phyloP scores from a whole-genome alignment of 2,888 invertebrate genomes.

The Lasioglossum villosulum region DNA sequence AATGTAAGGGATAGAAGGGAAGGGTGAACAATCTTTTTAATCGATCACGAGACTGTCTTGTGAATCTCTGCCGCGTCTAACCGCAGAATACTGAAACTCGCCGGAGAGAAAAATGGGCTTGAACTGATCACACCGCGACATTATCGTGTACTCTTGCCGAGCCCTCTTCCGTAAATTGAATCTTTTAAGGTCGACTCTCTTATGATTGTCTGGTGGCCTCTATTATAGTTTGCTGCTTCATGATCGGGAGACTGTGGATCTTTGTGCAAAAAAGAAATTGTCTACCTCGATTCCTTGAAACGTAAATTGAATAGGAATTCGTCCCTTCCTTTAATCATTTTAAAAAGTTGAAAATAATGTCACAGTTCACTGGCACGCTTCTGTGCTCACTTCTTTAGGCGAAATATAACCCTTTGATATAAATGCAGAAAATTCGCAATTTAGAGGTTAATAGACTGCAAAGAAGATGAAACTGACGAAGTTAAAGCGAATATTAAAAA shows the following conservation, averaged over 20 bases:
- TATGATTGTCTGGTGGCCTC: neutral
- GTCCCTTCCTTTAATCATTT: neutral
- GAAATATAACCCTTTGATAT: no score
- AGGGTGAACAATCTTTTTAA: neutral
- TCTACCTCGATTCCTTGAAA: neutral
- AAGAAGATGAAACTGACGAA: neutral
- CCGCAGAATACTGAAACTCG: conserved; percentile 28
- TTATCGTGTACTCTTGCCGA: neutral
- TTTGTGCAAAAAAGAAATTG: neutral
- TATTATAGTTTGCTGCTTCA: neutral
- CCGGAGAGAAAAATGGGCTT: neutral
- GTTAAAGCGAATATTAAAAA: neutral
- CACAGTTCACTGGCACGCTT: neutral
- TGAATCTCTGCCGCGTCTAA: conserved; percentile 22
- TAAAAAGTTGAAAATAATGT: neutral
- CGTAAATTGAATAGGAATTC: neutral
- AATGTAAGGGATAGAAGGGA: neutral
- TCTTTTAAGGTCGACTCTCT: neutral
- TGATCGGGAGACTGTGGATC: neutral
- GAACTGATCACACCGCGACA: neutral
- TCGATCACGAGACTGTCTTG: neutral
- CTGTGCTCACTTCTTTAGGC: neutral
- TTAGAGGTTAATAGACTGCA: no score
- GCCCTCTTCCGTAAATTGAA: neutral
- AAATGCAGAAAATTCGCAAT: no score